These are phyloP conservation scores for zebrafish (Danio rerio) DNA, from an alignment of 2,113 vertebrate species.

Conservation along the genomic window DNA sequence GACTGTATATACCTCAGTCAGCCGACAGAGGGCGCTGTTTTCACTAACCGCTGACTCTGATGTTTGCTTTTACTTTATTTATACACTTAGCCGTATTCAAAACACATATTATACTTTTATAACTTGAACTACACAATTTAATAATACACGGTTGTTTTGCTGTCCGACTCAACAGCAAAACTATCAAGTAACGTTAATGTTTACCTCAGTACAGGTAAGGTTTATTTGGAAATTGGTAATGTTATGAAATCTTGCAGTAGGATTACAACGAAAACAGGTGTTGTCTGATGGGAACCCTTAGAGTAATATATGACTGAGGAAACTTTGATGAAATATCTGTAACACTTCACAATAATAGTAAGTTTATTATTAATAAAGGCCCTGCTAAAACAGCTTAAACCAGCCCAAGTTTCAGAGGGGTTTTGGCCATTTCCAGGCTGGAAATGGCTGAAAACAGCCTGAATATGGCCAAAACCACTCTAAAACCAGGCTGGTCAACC, in stretches of 20 bases:
- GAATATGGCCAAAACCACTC: no score
- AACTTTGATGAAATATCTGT: neutral
- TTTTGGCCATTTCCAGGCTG: neutral
- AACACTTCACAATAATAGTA: constrained; percentile 7
- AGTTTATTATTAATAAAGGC: neutral
- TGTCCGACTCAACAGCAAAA: neutral
- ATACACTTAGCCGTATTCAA: no score
- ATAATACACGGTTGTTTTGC: neutral
- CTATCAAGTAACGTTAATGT: neutral
- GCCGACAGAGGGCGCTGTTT: constrained; percentile 29
- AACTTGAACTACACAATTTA: no score
- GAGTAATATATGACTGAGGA: neutral
- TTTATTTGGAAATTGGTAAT: neutral
- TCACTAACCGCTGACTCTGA: neutral
- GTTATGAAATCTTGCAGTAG: constrained; percentile 11
- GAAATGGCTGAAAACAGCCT: neutral
- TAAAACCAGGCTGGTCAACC: no score
- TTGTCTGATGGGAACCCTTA: neutral
- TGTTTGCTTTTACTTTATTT: no score
- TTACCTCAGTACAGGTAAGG: constrained; percentile 11
- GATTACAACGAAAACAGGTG: neutral
- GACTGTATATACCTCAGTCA: neutral
- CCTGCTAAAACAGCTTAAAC: no score
- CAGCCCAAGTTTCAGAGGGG: no score
- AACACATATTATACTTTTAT: no score